Conservation (phyloP, 2,888 invertebrate genomes). For the Melanostoma scalare region DNA sequence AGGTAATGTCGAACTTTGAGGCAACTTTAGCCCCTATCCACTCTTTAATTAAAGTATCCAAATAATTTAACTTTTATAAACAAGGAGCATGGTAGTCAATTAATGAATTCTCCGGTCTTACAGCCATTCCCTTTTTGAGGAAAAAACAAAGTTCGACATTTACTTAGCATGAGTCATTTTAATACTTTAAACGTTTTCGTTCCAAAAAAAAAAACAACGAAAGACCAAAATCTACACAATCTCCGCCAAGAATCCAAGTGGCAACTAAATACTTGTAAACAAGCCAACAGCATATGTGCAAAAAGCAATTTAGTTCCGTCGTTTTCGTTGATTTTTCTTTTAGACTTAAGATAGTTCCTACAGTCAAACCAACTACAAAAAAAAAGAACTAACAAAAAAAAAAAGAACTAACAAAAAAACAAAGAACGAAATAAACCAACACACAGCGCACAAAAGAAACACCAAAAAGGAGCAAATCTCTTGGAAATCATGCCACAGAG, state of each 20-base stretch:
- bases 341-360: slow-evolving; percentile 17
- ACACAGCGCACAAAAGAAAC: slow-evolving; percentile 42
- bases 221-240: slow-evolving; percentile 29
- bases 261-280: slow-evolving; percentile 71
- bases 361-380: slow-evolving; percentile 37
- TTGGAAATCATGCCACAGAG: slow-evolving; percentile 72
- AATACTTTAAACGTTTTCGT: slow-evolving; percentile 48
- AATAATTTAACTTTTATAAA: background rate
- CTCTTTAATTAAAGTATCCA: background rate
- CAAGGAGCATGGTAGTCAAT: slow-evolving; percentile 3
- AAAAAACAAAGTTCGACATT: slow-evolving; percentile 29
- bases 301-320: slow-evolving; percentile 65
- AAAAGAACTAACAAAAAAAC: slow-evolving; percentile 54
- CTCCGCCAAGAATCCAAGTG: slow-evolving; percentile 61
- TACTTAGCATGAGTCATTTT: slow-evolving; percentile 62
- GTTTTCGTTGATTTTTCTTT: slow-evolving; percentile 40
- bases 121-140: background rate
- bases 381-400: slow-evolving; percentile 48
- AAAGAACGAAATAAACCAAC: slow-evolving; percentile 30
- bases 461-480: slow-evolving; percentile 68
- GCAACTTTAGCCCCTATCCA: too few relatives aligned
- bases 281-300: slow-evolving; percentile 71
- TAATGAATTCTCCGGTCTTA: slow-evolving; percentile 43
- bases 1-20: too few relatives aligned
- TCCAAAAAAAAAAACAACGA: slow-evolving; percentile 13